These are phyloP conservation scores for Laticauda colubrina DNA, from an alignment of 2,113 vertebrate species.

Conservation along the genomic window DNA sequence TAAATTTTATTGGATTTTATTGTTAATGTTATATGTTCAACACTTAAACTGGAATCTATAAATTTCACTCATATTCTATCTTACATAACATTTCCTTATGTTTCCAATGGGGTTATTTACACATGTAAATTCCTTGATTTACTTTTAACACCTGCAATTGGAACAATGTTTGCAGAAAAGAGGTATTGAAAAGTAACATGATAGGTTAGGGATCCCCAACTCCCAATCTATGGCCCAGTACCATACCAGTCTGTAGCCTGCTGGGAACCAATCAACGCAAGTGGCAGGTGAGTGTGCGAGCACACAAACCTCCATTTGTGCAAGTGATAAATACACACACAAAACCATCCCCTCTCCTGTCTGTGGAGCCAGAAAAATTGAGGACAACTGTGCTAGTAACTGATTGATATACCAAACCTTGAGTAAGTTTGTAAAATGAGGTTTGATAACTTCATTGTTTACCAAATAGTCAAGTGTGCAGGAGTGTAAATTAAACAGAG, in stretches of 20 bases:
- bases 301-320: not conserved
- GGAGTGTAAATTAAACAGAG: not conserved
- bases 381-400: not conserved
- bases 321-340: not conserved
- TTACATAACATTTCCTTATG: not conserved
- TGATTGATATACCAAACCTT: not conserved
- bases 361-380: not conserved
- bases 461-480: not conserved
- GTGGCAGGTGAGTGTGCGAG: not conserved
- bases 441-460: not conserved
- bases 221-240: not conserved
- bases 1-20: not conserved
- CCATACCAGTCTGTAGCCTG: not conserved
- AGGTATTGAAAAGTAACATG: not conserved
- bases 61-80: not conserved
- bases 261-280: not conserved
- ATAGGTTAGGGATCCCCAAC: not conserved
- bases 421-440: not conserved
- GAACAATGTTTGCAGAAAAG: not conserved
- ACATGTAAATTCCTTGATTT: not conserved
- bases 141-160: not conserved
- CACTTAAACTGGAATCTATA: not conserved
- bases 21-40: not conserved
- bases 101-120: not conserved
- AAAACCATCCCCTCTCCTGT: not conserved